Conservation (phyloP, 2,797 vertebrate species). For the Falco berigora region DNA sequence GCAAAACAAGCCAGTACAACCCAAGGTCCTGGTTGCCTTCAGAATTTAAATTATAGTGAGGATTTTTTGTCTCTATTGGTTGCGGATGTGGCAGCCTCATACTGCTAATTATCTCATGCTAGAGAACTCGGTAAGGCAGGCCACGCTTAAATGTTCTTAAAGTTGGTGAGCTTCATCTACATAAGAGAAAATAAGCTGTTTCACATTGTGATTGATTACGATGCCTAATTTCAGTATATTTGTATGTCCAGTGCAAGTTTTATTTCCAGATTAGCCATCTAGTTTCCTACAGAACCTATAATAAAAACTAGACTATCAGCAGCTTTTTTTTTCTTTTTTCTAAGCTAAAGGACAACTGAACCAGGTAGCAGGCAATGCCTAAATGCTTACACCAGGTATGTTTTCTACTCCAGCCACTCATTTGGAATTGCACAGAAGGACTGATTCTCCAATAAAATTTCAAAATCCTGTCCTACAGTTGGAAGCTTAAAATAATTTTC, state of each 20-base stretch:
- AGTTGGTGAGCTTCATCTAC: not conserved
- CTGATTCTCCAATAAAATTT: not conserved
- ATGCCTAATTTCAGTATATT: not conserved
- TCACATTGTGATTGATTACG: not conserved
- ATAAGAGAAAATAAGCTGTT: not conserved
- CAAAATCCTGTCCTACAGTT: not conserved
- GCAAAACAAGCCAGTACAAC: not conserved
- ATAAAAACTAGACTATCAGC: not conserved
- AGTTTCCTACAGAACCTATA: not conserved
- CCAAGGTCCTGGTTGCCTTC: not conserved
- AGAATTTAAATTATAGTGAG: not conserved
- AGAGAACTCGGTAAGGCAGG: not conserved
- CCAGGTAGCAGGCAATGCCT: not conserved
- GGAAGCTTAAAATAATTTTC: not conserved
- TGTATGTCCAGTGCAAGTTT: not conserved
- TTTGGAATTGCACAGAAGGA: not conserved
- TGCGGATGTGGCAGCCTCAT: not conserved
- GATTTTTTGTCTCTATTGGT: not conserved
- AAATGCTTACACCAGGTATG: not conserved
- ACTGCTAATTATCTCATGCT: not conserved
- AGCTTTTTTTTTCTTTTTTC: not conserved
- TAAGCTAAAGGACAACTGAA: not conserved
- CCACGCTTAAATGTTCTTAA: not conserved
- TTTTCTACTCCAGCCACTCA: not conserved
- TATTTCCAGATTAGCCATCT: not conserved